Base-by-base conservation (phyloP, 2,888 invertebrate species). In the Odontothrips loti region DNA sequence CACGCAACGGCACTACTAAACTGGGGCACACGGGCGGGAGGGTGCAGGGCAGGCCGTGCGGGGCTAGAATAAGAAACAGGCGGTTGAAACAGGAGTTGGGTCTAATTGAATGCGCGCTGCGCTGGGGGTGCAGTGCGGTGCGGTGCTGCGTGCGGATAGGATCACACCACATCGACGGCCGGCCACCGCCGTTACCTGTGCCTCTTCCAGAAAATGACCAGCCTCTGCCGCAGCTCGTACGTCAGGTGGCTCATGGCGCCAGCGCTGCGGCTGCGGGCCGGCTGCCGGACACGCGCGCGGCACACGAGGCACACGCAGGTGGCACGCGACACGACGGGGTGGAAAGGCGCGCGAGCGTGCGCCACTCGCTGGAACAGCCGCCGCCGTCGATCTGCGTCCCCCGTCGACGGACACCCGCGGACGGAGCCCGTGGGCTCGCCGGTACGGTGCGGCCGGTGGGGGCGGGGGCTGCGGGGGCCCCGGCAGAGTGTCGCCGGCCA, bases 131-230 rank as follows among this genome's bases (percentile, higher is more conserved):
- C 34, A 43, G 3, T 43, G 6, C 34, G 34, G 34, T 43, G 34
- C 34, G 34, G 2, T 43, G 34, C 3, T 43, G 34, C 34, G 34
- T 43, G 34, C 34, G 34, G n/a, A n/a, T n/a, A n/a, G n/a, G n/a
- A n/a, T n/a, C n/a, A n/a, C n/a, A n/a, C n/a, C n/a, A n/a, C n/a
- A n/a, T n/a, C n/a, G n/a, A n/a, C n/a, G n/a, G n/a, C n/a, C n/a
- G n/a, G n/a, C n/a, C n/a, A n/a, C 34, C 34, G 34, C 34, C 10
- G 1, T 75, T 75, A 75, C 68, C 68, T 75, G 68, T 75, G 68
- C 68, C 68, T 75, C 68, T 75, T 75, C 68, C 68, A 75, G 68
- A 75, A 75, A 23, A 75, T 27, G 68, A 75, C 68, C 23, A 75
- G 68, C 11, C 68, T 9, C 68, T 75, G 68, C 23, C 68, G 68